Conservation (phyloP, 1,140 invertebrate genomes). For the Ceratosolen fusciceps region DNA sequence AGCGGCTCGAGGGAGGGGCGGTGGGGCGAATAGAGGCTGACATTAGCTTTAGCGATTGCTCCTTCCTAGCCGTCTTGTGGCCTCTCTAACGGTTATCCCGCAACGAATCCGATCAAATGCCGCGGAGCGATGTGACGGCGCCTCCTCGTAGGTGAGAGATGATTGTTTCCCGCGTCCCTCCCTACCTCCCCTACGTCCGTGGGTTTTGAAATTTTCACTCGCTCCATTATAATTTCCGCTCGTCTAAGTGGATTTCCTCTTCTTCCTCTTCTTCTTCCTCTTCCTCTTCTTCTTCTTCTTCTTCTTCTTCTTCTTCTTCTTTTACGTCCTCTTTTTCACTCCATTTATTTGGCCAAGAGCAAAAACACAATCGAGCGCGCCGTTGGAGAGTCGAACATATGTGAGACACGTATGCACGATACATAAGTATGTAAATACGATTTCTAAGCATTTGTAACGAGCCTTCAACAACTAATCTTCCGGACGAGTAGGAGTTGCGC, state of each 20-base stretch:
- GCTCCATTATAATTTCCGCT: neutral
- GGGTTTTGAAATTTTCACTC: constrained; percentile 7
- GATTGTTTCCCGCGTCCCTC: neutral
- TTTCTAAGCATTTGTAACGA: neutral
- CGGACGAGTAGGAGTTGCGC: neutral
- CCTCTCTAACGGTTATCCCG: too few relatives aligned
- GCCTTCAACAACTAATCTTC: neutral
- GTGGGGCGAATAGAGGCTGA: too few relatives aligned
- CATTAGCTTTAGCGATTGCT: too few relatives aligned
- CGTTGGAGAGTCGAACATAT: neutral
- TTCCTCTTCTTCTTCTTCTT: neutral
- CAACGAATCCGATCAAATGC: neutral
- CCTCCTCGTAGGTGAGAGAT: neutral
- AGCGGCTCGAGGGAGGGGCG: too few relatives aligned
- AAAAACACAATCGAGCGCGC: too few relatives aligned
- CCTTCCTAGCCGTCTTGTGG: neutral
- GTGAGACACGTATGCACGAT: neutral
- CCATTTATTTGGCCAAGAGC: too few relatives aligned
- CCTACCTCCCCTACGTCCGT: neutral
- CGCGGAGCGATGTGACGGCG: neutral
- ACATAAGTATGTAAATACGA: neutral
- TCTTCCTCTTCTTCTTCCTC: neutral
- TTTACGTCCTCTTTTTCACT: too few relatives aligned
- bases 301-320: too few relatives aligned
- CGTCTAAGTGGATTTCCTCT: neutral